Base-by-base conservation (phyloP, 1,140 invertebrate genomes). In the Reticulitermes speratus region DNA sequence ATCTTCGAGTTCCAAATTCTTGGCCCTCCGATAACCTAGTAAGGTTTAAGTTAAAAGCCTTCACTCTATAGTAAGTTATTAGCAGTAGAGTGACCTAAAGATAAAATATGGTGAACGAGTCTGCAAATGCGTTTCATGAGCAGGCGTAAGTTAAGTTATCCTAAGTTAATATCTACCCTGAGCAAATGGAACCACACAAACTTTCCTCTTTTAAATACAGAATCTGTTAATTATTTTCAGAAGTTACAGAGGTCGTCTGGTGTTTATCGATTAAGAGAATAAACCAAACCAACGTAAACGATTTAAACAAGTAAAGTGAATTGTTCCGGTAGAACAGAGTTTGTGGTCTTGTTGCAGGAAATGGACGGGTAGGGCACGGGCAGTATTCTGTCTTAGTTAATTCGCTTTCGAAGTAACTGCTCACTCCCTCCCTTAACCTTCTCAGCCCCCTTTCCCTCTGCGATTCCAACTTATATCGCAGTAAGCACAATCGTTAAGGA, bases 281-380 rank as follows among this genome's bases (percentile, higher is more conserved):
- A 9, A 14, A n/a, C 65, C 65, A 30, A 75, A 75, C 65, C n/a
- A 30, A 75, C 65, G 65, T 30, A 75, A 75, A 75, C 65, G 65
- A 75, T 75, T 75, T 75, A 75, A 75, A 75, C 65, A 75, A 75
- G 65, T 16, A 75, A 75, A 75, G 65, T 75, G 65, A 75, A 25
- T n/a, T 30, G 65, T 75, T 75, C 65, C 65, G 65, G 65, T 75
- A 30, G 65, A 75, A 75, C 65, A 16, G 65, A 75, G 65, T 75
- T 30, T 75, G 65, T 75, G 65, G 65, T 75, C 65, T 75, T 25
- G 25, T 75, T 75, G 65, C 65, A 75, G 65, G 65, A 75, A 75
- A 75, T 75, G 65, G 65, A 75, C 65, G 25, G 65, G 25, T 30
- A 75, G 65, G 25, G 65, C 16, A 75, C 19, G 65, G 65, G 65